These are phyloP conservation scores for Cryptomyrus ogoouensis DNA, from an alignment of 2,113 vertebrate species.

Conservation along the genomic window DNA sequence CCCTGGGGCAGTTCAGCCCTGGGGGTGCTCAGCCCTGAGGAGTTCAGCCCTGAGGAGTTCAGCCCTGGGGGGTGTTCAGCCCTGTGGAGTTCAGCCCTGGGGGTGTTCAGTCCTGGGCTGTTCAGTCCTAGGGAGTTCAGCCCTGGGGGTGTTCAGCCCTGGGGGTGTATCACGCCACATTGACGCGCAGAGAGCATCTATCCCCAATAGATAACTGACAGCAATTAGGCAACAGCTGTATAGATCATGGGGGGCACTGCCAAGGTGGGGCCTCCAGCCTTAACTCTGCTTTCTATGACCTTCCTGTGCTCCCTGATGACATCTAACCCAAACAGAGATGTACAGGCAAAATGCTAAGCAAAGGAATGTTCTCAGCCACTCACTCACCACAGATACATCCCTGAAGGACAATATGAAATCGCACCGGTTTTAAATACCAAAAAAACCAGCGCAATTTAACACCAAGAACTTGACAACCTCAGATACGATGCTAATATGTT, in stretches of 20 bases:
- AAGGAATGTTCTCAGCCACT: neutral
- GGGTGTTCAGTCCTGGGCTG: too few relatives aligned
- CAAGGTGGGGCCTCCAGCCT: neutral
- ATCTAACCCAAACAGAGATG: neutral
- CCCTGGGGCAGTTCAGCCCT: neutral
- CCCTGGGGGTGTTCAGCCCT: neutral
- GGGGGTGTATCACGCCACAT: neutral
- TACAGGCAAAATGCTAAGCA: neutral
- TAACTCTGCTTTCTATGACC: neutral
- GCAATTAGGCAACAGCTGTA: neutral
- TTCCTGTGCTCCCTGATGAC: neutral
- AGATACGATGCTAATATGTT: neutral
- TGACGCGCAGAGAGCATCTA: neutral
- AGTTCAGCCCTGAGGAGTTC: too few relatives aligned
- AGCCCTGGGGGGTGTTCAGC: too few relatives aligned
- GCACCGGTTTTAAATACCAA: neutral
- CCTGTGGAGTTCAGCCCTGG: neutral
- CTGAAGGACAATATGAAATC: neutral
- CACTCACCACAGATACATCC: neutral
- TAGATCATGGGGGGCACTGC: neutral
- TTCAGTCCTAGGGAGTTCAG: too few relatives aligned
- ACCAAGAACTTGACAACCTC: neutral
- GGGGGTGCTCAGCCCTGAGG: too few relatives aligned
- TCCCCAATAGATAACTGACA: neutral
- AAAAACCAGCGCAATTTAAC: neutral